phyloP scores from a whole-genome alignment of 2,888 invertebrate genomes.

The Campoplex nolae region DNA sequence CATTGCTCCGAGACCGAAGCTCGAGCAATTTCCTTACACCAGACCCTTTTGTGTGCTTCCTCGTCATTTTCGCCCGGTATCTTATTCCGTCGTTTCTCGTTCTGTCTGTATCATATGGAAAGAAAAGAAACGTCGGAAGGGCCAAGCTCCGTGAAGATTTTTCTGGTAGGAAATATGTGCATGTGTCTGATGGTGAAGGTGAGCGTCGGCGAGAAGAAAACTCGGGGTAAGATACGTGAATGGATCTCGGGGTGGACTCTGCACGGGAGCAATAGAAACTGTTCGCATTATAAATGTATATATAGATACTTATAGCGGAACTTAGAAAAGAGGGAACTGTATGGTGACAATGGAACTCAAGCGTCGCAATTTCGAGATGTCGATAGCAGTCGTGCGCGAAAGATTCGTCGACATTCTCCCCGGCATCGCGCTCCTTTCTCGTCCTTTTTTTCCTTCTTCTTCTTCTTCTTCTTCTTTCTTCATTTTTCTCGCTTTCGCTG shows the following conservation, averaged over 20 bases:
- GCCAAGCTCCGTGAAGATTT: constrained; percentile 48
- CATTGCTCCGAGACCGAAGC: constrained; percentile 37
- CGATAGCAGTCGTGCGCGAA: constrained; percentile 78
- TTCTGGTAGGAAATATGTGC: constrained; percentile 67
- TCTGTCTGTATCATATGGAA: constrained; percentile 41
- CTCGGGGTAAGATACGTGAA: constrained; percentile 52
- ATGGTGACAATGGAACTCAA: constrained; percentile 79
- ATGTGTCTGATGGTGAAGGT: constrained; percentile 45
- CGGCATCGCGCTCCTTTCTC: constrained; percentile 6
- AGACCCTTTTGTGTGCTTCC: not conserved
- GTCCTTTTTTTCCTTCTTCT: not conserved
- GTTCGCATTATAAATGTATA: constrained; percentile 5
- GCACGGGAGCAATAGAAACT: constrained; percentile 55
- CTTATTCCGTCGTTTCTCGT: constrained; percentile 53
- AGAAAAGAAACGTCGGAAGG: constrained; percentile 29
- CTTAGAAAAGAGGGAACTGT: constrained; percentile 60
- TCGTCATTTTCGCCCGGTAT: constrained; percentile 46
- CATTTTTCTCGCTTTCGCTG: constrained; percentile 25
- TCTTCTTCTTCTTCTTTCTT: constrained; percentile 19
- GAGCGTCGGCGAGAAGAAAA: constrained; percentile 40
- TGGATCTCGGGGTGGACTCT: constrained; percentile 46
- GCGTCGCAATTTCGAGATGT: constrained; percentile 82
- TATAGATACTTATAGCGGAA: not conserved
- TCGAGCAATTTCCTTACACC: constrained; percentile 3
- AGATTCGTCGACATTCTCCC: constrained; percentile 60